Evolutionary conservation across 2,888 invertebrate genomes (phyloP), one percentile per base, ranked within the genome.

Genomic region (Azorinus chamasolen): DNA sequence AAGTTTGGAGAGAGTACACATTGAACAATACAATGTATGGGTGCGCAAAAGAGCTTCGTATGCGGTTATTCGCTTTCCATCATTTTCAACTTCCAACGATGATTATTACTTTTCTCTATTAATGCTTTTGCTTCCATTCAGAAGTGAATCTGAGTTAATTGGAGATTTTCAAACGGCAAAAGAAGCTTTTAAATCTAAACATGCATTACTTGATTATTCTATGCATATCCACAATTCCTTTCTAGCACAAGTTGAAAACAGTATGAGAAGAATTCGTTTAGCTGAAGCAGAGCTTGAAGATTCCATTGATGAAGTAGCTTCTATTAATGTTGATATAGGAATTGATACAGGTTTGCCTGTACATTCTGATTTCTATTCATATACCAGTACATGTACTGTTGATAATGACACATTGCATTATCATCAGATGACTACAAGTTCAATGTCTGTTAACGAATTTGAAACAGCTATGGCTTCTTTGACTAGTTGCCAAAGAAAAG

Each of bases 21-120:
- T 5, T 6, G 16, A 20, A 6, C 48, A 16, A 12, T 51, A 51
- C 24, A 24, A 51, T n/a, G 24, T 51, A 12, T 51, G 51, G 51
- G 5, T 51, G 8, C 24, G 6, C 8, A 51, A 22, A 22, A 18
- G 18, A 10, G 6, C 20, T 14, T 20, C 25, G 14, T 54, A 45
- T 24, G 16, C 22, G 43, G 64, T 75, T 43, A 53, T 70, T 0
- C 24, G 61, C 16, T 65, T 37, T 50, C 43, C 69, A 16, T 43
- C 24, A 10, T 75, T 73, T 51, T 16, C 66, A 41, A 25, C 61
- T 55, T 18, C 37, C 22, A 43, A 22, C 32, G 65, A 75, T 37
- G 75, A 65, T 16, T 70, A 75, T 25, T 70, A 22, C 39, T 70
- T 55, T 54, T 57, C 43, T n/a, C 27, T 70, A 51, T 25, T 75